Base-by-base conservation (phyloP, 2,888 invertebrate genomes). In the Helleia helle region DNA sequence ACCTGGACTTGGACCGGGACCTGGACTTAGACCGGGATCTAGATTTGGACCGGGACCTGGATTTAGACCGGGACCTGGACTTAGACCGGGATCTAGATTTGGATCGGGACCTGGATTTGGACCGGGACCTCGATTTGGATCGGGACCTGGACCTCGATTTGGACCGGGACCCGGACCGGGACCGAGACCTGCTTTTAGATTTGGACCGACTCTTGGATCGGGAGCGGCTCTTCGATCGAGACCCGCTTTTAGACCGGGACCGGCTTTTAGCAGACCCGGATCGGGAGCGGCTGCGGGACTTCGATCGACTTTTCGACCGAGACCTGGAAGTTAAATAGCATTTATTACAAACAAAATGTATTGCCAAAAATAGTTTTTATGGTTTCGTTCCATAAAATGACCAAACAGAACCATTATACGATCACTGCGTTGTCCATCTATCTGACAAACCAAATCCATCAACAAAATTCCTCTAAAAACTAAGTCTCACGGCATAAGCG, bases 1-100 rank as follows among this genome's bases (percentile, higher is more conserved):
- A 86, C 0, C 77, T 58, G 1, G 76, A 71, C 1, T 76, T 54
- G 0, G 74, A 71, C 0, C 75, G 59, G 46, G 70, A 66, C 46
- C 74, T 62, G 3, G 74, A 74, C 25, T 76, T 58, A 9, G 61
- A 60, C 11, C 58, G 56, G 4, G 63, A 74, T 12, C 63, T 58
- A n/a, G 61, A 60, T 12, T 57, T 55, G 4, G 63, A 74, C 11
- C 63, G 58, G 1, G 75, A 76, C 11, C 63, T 58, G 0, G 75
- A 76, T 13, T 62, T 56, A 0, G 75, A 76, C 11, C 63, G 58
- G 0, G 75, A 76, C 13, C 62, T 56, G 46, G 76, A 75, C 37
- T 69, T 65, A 9, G 66, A 68, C n/a, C 59, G 52, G 0, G 73
- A 73, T 7, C 67, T 60, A 17, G 79, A 79, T 48, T 70, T 65